phyloP scores from a whole-genome alignment of 2,113 vertebrate species.

The Megaptera novaeangliae region DNA sequence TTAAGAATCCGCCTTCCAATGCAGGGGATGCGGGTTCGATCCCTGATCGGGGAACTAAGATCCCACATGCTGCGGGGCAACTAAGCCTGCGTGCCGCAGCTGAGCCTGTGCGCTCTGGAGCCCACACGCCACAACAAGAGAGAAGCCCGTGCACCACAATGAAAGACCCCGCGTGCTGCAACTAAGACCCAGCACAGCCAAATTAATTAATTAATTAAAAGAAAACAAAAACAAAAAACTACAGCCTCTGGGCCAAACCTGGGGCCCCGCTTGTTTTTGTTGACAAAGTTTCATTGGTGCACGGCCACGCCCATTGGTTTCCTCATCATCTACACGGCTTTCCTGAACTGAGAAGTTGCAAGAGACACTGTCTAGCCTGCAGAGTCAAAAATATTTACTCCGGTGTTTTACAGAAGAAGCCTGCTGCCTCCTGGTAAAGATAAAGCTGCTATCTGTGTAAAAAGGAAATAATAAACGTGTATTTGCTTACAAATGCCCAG shows the following conservation, averaged over 20 bases:
- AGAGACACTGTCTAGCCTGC: neutral
- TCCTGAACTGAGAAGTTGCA: rapidly evolving
- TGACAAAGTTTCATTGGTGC: slow-evolving; percentile 14
- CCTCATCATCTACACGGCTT: neutral
- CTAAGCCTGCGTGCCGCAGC: too few species aligned
- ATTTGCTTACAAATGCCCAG: neutral
- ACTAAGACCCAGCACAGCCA: too few species aligned
- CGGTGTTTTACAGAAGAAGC: neutral
- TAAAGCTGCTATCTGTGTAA: neutral
- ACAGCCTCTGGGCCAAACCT: rapidly evolving
- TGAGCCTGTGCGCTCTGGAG: too few species aligned
- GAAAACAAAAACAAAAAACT: too few species aligned
- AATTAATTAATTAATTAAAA: too few species aligned
- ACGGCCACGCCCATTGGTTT: rapidly evolving
- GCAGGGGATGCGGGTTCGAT: too few species aligned
- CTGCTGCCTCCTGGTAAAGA: neutral
- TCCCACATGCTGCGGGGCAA: too few species aligned
- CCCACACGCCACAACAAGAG: too few species aligned
- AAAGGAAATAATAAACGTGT: rapidly evolving
- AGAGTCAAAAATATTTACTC: neutral
- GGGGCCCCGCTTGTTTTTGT: neutral
- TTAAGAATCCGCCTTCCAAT: too few species aligned
- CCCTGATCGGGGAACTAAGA: too few species aligned
- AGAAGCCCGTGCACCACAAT: too few species aligned
- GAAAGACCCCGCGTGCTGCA: too few species aligned